These are phyloP conservation scores for Formicarius rufipectus DNA, from an alignment of 2,113 vertebrate genomes.

Conservation along the genomic window DNA sequence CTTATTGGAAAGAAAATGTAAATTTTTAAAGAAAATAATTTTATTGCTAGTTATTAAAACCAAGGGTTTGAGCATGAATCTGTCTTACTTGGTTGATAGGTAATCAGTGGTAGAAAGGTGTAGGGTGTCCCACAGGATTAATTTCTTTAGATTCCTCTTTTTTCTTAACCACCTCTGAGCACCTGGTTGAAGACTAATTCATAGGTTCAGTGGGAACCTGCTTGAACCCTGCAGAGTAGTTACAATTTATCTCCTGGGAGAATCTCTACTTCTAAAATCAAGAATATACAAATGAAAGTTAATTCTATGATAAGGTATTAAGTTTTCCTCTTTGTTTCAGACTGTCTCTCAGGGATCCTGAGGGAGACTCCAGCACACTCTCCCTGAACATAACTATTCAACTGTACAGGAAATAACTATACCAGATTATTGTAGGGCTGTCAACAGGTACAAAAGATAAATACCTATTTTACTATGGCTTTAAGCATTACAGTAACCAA, in stretches of 20 bases:
- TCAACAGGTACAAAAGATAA: not conserved
- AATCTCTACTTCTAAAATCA: not conserved
- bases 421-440: not conserved
- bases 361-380: not conserved
- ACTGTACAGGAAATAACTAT: not conserved
- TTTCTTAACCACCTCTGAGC: not conserved
- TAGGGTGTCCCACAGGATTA: not conserved
- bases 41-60: not conserved
- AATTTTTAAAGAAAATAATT: not conserved
- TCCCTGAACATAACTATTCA: not conserved
- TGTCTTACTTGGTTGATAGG: not conserved
- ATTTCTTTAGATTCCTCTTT: not conserved
- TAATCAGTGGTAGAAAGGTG: not conserved
- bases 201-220: not conserved
- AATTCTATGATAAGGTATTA: not conserved
- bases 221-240: not conserved
- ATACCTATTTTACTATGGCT: rapidly evolving
- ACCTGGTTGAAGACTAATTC: not conserved
- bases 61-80: not conserved
- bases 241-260: not conserved
- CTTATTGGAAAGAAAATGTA: not conserved
- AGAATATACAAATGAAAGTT: not conserved
- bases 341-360: not conserved
- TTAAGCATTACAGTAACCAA: not conserved
- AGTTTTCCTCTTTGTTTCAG: not conserved